Evolutionary conservation across 2,888 invertebrate species (phyloP).

Genomic region (Rhimphoctona megacephalus): DNA sequence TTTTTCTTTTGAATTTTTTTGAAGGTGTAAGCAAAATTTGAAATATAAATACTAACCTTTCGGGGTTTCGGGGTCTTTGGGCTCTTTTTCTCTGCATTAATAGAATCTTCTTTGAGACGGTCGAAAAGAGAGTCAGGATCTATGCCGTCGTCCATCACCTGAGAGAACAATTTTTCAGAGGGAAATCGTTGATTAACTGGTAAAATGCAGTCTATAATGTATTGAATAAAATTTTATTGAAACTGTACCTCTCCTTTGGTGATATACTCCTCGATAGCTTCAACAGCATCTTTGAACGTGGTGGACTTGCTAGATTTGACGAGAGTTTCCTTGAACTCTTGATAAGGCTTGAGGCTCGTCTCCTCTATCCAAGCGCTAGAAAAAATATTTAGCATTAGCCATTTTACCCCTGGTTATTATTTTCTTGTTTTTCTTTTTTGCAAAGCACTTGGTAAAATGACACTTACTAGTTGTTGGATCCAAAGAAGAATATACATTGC

Average conservation of each 20-base stretch:
- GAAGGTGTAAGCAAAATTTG: neutral
- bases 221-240: neutral
- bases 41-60: conserved; percentile 79
- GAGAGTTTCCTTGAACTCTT: conserved; percentile 91
- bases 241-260: conserved; percentile 88
- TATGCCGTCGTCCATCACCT: conserved; percentile 87
- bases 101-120: conserved; percentile 88
- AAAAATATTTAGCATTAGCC: conserved; percentile 36
- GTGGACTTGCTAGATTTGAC: conserved; percentile 91
- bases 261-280: conserved; percentile 92
- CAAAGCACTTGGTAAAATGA: conserved; percentile 27
- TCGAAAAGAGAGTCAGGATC: conserved; percentile 90
- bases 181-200: neutral
- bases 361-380: conserved; percentile 96
- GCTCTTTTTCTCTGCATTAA: conserved; percentile 83
- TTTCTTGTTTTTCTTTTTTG: neutral
- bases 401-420: neutral
- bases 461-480: conserved; percentile 97
- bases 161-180: conserved; percentile 62
- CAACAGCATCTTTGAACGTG: conserved; percentile 92
- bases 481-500: conserved; percentile 97
- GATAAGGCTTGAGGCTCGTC: conserved; percentile 92
- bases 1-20: neutral
- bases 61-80: conserved; percentile 84
- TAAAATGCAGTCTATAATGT: neutral